These are phyloP conservation scores for Heliconius ethilla DNA, from an alignment of 2,888 invertebrate species.

Conservation along the genomic window DNA sequence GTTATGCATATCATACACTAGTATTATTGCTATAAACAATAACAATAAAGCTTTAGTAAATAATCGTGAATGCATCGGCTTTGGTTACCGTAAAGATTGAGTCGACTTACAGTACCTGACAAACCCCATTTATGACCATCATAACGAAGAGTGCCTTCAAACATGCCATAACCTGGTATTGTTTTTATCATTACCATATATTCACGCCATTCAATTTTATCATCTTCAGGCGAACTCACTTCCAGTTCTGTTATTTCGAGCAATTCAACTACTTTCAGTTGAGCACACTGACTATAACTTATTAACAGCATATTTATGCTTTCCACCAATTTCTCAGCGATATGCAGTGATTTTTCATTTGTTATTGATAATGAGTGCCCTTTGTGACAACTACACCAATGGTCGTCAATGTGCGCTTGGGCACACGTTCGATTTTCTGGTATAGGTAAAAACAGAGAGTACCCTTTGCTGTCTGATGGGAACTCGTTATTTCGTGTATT, in stretches of 20 bases:
- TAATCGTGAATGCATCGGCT: constrained; percentile 86
- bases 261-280: constrained; percentile 74
- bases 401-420: constrained; percentile 86
- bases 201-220: constrained; percentile 67
- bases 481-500: constrained; percentile 53
- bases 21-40: constrained; percentile 67
- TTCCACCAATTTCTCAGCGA: constrained; percentile 82
- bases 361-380: constrained; percentile 73
- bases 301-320: constrained; percentile 84
- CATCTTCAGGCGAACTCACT: constrained; percentile 66
- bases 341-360: constrained; percentile 75
- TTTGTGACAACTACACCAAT: constrained; percentile 93
- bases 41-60: constrained; percentile 87
- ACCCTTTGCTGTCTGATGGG: constrained; percentile 72
- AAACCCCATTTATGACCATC: constrained; percentile 62
- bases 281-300: constrained; percentile 83
- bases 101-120: constrained; percentile 87
- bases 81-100: constrained; percentile 88
- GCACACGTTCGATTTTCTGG: constrained; percentile 86
- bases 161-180: constrained; percentile 84
- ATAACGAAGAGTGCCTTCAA: constrained; percentile 86
- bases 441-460: constrained; percentile 88
- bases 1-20: neutral
- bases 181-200: constrained; percentile 83
- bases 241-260: constrained; percentile 72